phyloP scores from a whole-genome alignment of 2,797 vertebrate genomes.

The Amblyraja radiata region DNA sequence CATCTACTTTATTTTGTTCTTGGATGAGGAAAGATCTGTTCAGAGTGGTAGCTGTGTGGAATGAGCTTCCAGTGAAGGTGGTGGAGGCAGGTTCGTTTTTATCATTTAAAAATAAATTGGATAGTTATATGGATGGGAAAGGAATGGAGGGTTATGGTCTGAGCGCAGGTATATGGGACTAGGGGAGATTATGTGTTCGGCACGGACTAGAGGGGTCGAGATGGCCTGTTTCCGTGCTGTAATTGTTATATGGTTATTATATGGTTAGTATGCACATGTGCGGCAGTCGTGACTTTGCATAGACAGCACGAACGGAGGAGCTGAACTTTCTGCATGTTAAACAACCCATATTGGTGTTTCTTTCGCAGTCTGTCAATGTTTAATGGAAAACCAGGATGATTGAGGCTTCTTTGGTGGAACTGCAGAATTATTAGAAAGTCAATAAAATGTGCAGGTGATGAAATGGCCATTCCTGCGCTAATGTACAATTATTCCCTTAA shows the following conservation, averaged over 20 bases:
- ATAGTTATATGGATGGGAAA: too few relatives aligned
- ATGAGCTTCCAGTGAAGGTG: too few relatives aligned
- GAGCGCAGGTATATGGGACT: too few relatives aligned
- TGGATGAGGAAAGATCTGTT: background rate
- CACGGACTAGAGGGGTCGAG: too few relatives aligned
- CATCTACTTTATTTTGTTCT: background rate
- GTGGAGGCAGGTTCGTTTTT: too few relatives aligned
- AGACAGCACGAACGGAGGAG: background rate
- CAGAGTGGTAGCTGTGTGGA: too few relatives aligned
- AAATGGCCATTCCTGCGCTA: background rate
- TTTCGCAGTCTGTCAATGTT: background rate
- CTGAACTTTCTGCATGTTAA: slow-evolving; percentile 1
- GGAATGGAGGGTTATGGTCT: too few relatives aligned
- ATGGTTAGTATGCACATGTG: too few relatives aligned
- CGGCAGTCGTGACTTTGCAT: background rate
- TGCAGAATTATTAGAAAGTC: background rate
- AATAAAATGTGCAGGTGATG: slow-evolving; percentile 30
- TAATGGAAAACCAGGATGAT: background rate
- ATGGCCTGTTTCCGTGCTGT: too few relatives aligned
- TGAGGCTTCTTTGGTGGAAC: background rate
- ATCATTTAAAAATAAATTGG: too few relatives aligned
- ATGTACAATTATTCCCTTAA: slow-evolving; percentile 32
- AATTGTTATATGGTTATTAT: too few relatives aligned
- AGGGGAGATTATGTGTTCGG: too few relatives aligned
- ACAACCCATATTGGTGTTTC: background rate